phyloP scores from a whole-genome alignment of 1,140 invertebrate species.

The Bombus sibiricus region DNA sequence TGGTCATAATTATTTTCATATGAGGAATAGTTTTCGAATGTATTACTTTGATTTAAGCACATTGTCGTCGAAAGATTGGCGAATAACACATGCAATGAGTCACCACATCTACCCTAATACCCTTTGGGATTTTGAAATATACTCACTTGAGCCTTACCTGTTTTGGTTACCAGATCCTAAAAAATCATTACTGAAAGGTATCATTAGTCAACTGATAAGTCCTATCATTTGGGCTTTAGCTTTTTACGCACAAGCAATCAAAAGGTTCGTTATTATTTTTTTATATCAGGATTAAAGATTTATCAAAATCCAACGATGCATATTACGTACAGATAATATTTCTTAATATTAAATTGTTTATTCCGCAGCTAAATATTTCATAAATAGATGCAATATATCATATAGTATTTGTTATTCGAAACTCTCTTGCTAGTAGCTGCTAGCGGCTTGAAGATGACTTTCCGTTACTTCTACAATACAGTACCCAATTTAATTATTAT shows the following conservation, averaged over 20 bases:
- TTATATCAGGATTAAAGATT: background rate
- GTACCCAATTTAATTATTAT: too few species aligned
- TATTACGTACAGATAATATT: too few species aligned
- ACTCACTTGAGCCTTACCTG: slow-evolving; percentile 87
- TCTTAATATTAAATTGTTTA: too few species aligned
- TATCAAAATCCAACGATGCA: too few species aligned
- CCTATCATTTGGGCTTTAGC: slow-evolving; percentile 82
- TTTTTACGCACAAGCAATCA: slow-evolving; percentile 63
- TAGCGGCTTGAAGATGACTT: too few species aligned
- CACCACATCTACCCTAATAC: slow-evolving; percentile 93
- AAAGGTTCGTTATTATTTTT: slow-evolving; percentile 9
- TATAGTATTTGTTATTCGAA: too few species aligned
- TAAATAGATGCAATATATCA: too few species aligned
- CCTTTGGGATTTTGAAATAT: slow-evolving; percentile 89
- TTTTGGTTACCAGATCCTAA: slow-evolving; percentile 85
- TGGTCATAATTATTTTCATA: slow-evolving; percentile 93
- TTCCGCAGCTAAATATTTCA: too few species aligned
- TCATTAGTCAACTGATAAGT: slow-evolving; percentile 81
- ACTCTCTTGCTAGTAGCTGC: too few species aligned
- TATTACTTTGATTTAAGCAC: slow-evolving; percentile 89
- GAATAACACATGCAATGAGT: slow-evolving; percentile 90
- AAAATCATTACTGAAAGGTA: slow-evolving; percentile 79
- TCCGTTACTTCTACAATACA: too few species aligned
- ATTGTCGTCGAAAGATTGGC: slow-evolving; percentile 88
- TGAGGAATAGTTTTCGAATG: slow-evolving; percentile 91